Evolutionary conservation across 2,888 invertebrate genomes (phyloP), one percentile per base, ranked within the genome.

Genomic region (Cheilosia urbana): DNA sequence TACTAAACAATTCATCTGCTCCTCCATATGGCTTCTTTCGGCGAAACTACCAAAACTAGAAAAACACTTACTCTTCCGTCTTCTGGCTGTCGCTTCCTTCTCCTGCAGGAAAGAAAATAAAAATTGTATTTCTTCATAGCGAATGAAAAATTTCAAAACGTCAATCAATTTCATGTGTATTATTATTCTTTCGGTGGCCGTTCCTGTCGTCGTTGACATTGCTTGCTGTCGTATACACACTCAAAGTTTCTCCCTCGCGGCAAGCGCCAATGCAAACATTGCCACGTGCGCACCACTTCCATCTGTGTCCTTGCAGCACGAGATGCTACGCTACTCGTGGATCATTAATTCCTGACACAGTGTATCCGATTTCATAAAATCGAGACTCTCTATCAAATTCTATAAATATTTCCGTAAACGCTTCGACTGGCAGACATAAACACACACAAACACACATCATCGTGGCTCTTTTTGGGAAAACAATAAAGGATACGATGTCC

Each of bases 341-440:
- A 85, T 85, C 85, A 85, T 85, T 85, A 85, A 85, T 85, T 85
- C 80, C 76, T 72, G 80, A 72, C 81, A 85, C 62, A 75, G 85
- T 80, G 80, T 85, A 85, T 85, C 85, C 80, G 85, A 85, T 85
- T 85, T 80, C 85, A 85, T 85, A 85, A 85, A 85, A 85, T 80
- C 72, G 80, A 85, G 80, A 76, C 76, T 80, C 85, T 85, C 71
- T 66, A 85, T 85, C 85, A 85, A 85, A 85, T 85, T 85, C 85
- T 85, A 85, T 85, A 85, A 85, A 85, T 85, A 85, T 85, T 85
- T 85, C 85, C 80, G 85, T 85, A 85, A 85, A 80, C 45, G 80
- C 69, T 76, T 76, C 73, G 37, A 69, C 73, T 79, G 69, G 34
- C 58, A 75, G 75, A 80, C 66, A 81, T 62, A 85, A 80, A 83